Conservation (phyloP, 2,113 vertebrate genomes). For the Crotalus tigris region DNA sequence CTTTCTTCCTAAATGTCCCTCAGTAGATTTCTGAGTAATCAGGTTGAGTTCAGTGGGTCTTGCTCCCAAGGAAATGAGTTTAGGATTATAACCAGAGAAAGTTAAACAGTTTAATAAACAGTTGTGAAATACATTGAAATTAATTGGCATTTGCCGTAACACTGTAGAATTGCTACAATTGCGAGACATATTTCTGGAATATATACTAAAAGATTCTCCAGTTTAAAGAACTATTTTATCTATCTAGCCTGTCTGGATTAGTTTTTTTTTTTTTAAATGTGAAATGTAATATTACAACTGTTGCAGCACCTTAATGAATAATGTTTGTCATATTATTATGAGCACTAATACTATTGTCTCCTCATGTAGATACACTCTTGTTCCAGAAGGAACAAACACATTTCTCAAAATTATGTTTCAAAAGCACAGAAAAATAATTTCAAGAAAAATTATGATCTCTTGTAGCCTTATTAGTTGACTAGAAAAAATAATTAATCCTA, state of each 20-base stretch:
- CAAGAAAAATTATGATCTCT: background rate
- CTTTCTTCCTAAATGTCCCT: background rate
- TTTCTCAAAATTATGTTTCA: background rate
- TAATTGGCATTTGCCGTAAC: background rate
- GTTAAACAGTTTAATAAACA: background rate
- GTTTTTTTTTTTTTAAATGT: background rate
- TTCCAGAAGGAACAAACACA: background rate
- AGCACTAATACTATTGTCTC: background rate
- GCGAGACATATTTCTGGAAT: background rate
- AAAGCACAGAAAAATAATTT: background rate
- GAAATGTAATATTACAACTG: background rate
- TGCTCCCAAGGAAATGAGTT: background rate
- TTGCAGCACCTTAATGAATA: background rate
- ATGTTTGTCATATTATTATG: background rate
- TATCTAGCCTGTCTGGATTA: background rate
- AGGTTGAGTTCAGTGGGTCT: background rate
- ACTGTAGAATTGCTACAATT: background rate
- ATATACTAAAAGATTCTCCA: background rate
- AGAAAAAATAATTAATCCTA: constrained; percentile 7
- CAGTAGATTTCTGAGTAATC: background rate
- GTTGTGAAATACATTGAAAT: background rate
- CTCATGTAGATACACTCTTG: background rate
- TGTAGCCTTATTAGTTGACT: background rate
- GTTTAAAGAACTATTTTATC: background rate
- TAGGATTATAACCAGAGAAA: background rate